A percentile compares a stretch with the other conserved stretches of the same genome.
These are phyloP conservation scores for Botia kubotai DNA, from an alignment of 2,797 vertebrate genomes.

Conservation along the genomic window DNA sequence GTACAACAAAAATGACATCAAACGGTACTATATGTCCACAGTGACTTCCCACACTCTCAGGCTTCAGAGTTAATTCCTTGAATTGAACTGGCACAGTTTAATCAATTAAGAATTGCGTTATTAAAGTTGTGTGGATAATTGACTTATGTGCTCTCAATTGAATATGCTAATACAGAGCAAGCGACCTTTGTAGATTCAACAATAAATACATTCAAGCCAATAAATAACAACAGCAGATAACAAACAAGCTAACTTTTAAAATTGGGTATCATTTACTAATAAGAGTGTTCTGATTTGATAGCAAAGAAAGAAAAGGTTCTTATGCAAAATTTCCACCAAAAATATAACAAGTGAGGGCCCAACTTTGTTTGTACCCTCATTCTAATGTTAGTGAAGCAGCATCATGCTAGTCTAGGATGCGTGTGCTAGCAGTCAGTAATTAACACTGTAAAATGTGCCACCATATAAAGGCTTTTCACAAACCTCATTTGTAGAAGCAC, in stretches of 20 bases:
- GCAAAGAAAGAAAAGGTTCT: not conserved
- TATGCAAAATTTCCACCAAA: not conserved
- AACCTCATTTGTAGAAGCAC: not conserved
- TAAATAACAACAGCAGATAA: not conserved
- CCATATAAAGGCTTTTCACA: not conserved
- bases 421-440: not conserved
- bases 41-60: conserved; percentile 4
- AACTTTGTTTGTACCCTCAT: not conserved
- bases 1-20: conserved; percentile 14
- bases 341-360: not conserved
- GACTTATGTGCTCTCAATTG: not conserved
- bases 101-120: not conserved
- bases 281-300: not conserved
- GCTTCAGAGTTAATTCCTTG: not conserved
- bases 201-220: not conserved
- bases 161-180: conserved; percentile 14
- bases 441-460: not conserved
- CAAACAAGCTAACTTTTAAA: not conserved
- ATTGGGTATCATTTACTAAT: not conserved
- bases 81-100: conserved; percentile 13
- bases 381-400: not conserved
- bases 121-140: not conserved
- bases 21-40: not conserved
- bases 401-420: not conserved
- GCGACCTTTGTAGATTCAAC: not conserved